phyloP scores from a whole-genome alignment of 2,113 vertebrate species.

The Pseudorectes ferrugineus region DNA sequence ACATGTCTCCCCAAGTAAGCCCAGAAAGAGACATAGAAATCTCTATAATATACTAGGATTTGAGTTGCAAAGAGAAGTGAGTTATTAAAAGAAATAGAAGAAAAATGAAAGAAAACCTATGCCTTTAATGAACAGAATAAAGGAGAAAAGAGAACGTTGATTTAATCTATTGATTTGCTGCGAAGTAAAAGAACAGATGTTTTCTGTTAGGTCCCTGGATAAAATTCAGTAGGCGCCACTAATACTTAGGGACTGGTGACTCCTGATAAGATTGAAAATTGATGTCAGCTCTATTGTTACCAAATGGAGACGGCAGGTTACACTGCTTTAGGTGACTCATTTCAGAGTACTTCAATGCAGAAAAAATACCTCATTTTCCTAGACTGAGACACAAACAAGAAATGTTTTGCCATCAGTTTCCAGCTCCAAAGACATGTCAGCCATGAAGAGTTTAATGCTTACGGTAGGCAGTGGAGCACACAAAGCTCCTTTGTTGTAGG shows the following conservation, averaged over 20 bases:
- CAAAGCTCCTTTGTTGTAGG: not conserved
- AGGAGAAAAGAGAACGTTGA: conserved; percentile 52
- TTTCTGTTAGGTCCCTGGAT: conserved; percentile 69
- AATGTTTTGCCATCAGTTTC: not conserved
- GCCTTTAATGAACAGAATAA: conserved; percentile 61
- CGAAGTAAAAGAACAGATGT: conserved; percentile 73
- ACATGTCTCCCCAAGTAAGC: conserved; percentile 26
- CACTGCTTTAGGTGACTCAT: not conserved
- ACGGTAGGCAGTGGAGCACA: not conserved
- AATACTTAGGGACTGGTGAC: conserved; percentile 65
- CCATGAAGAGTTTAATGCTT: not conserved
- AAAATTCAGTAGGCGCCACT: conserved; percentile 75
- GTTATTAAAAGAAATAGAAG: conserved; percentile 61
- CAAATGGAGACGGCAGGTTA: conserved; percentile 53
- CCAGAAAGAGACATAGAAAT: conserved; percentile 40
- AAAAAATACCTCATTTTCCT: not conserved
- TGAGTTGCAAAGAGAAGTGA: conserved; percentile 47
- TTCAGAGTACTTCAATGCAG: not conserved
- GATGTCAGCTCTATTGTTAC: conserved; percentile 61
- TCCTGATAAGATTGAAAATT: conserved; percentile 73
- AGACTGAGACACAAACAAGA: not conserved
- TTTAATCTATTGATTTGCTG: conserved; percentile 76
- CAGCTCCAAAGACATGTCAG: not conserved
- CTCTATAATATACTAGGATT: conserved; percentile 51
- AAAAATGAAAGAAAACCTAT: conserved; percentile 57